Base-by-base conservation (phyloP, 2,113 vertebrate species). In the Elgaria multicarinata region DNA sequence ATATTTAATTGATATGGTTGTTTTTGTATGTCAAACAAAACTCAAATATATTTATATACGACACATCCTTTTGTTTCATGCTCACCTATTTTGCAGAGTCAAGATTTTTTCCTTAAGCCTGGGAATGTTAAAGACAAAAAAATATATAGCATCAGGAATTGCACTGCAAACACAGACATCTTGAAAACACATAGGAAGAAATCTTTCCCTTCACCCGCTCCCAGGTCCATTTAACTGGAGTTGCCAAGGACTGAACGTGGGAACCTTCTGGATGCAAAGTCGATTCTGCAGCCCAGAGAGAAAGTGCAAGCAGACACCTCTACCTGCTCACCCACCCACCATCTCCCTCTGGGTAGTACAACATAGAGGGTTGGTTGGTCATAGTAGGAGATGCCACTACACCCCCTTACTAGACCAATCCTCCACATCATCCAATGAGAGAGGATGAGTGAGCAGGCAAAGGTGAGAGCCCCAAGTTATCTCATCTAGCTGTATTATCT, bases 61-160 rank as follows among this genome's bases (percentile, higher is more conserved):
- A 50, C 44, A 7, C 7, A 46, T 44, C 55, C 8, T 6, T 87
- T 18, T 24, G 31, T 77, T 84, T 76, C 62, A 62, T 14, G 75
- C 90, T 94, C 84, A 85, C 71, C 91, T 96, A 90, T 95, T 95
- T 91, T 94, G 95, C 13, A 98, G n/a, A 92, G 96, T 97, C 86
- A 94, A 91, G 75, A 97, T 94, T 84, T 94, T 98, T 94, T 96
- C 96, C 93, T 98, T 98, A 67, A 98, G 93, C 87, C 97, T 97
- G 92, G 44, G 89, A 95, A 91, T 33, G 42, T 87, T 33, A 8
- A 58, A 36, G 22, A 46, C 6, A 28, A 83, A n/a, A 18, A 44
- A 42, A 66, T n/a, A n/a, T 3, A 53, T 3, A n/a, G 18, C 33
- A 85, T 79, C 36, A 83, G n/a, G 5, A 46, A 64, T 64, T 44